Evolutionary conservation across 2,113 vertebrate genomes (phyloP).

Genomic region (Actinemys pallida): DNA sequence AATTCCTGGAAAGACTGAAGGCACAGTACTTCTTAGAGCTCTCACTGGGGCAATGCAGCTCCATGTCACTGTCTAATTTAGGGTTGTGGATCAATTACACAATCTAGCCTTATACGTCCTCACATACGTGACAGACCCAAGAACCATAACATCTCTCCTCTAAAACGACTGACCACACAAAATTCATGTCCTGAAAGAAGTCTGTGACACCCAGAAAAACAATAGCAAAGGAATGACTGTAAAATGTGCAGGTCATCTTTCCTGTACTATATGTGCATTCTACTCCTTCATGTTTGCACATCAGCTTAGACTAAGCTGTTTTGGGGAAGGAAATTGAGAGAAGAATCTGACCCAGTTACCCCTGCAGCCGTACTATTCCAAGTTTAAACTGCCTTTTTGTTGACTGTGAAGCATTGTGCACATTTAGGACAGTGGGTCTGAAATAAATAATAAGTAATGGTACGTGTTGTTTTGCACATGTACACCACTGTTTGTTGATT

Average conservation of each 20-base stretch:
- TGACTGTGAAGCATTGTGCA: neutral
- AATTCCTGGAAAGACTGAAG: neutral
- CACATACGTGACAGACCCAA: neutral
- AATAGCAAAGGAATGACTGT: neutral
- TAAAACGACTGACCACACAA: neutral
- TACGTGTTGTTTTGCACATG: neutral
- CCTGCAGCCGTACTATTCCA: neutral
- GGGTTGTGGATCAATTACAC: neutral
- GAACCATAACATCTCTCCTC: neutral
- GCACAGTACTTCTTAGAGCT: neutral
- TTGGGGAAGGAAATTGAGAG: neutral
- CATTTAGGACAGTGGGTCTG: neutral
- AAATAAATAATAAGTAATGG: neutral
- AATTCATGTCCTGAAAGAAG: neutral
- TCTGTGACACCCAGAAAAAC: neutral
- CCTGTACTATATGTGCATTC: neutral
- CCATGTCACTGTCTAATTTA: neutral
- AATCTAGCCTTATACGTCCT: neutral
- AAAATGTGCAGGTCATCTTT: neutral
- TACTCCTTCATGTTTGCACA: neutral
- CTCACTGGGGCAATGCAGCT: neutral
- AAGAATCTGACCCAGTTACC: neutral
- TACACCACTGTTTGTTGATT: neutral
- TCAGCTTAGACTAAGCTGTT: neutral
- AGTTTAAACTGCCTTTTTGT: neutral